These are phyloP conservation scores for Camponotus pennsylvanicus DNA, from an alignment of 1,140 invertebrate genomes.

Conservation along the genomic window DNA sequence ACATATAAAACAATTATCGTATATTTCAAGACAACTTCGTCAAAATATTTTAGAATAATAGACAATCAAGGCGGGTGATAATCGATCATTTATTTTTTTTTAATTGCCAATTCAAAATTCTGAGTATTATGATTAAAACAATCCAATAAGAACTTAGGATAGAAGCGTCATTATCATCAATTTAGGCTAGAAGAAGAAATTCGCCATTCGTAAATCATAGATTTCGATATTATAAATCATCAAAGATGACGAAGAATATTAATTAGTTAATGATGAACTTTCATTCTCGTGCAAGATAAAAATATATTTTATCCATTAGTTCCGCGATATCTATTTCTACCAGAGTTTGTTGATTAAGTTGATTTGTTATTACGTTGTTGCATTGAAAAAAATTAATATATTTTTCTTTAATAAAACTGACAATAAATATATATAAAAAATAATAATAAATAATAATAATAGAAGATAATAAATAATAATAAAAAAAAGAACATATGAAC, in stretches of 20 bases:
- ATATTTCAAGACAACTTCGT: not conserved
- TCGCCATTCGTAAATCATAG: not conserved
- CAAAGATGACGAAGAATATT: not conserved
- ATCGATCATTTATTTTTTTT: not conserved
- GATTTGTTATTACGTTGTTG: not conserved
- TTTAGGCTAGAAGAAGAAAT: not conserved
- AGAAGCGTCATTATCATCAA: constrained; percentile 60
- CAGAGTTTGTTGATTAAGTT: no score
- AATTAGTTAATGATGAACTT: not conserved
- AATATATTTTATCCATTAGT: no score
- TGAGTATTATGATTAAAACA: not conserved
- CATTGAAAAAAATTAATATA: not conserved
- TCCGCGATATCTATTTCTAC: no score
- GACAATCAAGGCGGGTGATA: not conserved
- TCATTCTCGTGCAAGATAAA: no score
- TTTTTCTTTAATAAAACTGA: not conserved
- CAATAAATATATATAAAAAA: not conserved
- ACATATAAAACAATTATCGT: not conserved
- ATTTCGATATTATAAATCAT: not conserved
- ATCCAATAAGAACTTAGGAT: not conserved
- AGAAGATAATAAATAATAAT: no score
- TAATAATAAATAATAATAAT: no score
- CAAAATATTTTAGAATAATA: not conserved
- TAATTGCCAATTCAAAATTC: constrained; percentile 9
- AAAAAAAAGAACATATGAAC: no score